Percentiles rank a stretch among this genome's conserved stretches.
Conservation (phyloP, 2,113 vertebrate species). For the Gavialis gangeticus region DNA sequence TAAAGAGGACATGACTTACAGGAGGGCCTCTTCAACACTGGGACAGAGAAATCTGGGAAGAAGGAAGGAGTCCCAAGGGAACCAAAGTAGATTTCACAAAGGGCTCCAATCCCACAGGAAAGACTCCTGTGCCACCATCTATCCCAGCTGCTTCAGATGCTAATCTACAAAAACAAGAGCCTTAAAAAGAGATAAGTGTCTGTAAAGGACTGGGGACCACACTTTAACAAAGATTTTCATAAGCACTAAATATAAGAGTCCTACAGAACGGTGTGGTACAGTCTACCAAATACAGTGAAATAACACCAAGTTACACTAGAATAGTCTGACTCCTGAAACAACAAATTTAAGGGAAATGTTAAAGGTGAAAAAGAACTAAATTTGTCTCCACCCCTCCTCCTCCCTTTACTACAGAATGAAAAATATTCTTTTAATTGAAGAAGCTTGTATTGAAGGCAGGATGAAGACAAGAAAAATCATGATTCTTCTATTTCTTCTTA, state of each 20-base stretch:
- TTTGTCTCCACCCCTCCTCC: background rate
- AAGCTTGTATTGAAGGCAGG: background rate
- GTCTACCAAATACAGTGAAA: background rate
- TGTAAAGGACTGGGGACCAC: background rate
- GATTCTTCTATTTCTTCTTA: background rate
- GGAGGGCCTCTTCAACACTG: background rate
- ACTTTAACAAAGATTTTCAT: slow-evolving; percentile 15
- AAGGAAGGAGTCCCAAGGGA: background rate
- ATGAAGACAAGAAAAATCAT: background rate
- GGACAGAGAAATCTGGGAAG: background rate
- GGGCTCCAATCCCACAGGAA: background rate
- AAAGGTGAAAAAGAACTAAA: background rate
- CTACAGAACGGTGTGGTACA: background rate
- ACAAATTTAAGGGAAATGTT: background rate
- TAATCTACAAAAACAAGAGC: background rate
- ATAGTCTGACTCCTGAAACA: background rate
- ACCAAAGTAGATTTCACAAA: background rate
- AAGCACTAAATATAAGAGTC: background rate
- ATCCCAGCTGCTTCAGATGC: background rate
- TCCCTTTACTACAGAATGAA: background rate
- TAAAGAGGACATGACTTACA: background rate
- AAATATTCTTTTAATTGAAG: background rate
- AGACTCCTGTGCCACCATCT: background rate
- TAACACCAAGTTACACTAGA: background rate
- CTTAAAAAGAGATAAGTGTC: background rate